Conservation (phyloP, 2,888 invertebrate species). For the Hybos culiciformis region DNA sequence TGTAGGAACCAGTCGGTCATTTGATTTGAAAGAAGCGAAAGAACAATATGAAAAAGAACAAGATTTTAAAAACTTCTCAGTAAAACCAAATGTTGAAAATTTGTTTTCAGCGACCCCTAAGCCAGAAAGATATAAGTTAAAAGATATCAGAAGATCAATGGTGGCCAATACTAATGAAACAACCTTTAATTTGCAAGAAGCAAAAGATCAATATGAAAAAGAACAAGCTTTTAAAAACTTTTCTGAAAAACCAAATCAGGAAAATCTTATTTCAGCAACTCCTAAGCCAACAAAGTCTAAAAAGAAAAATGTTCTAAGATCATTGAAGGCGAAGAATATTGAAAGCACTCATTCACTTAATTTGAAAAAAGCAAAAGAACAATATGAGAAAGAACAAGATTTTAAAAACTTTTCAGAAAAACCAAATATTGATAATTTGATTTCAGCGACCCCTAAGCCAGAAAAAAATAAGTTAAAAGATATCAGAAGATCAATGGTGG, state of each 20-base stretch:
- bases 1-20: background rate
- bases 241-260: conserved; percentile 4
- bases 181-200: conserved; percentile 3
- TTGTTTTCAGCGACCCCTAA: conserved; percentile 2
- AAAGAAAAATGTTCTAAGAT: conserved; percentile 3
- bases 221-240: conserved; percentile 7
- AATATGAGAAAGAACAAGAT: conserved; percentile 5
- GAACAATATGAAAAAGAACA: conserved; percentile 5
- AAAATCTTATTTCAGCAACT: background rate
- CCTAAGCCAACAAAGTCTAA: conserved; percentile 1
- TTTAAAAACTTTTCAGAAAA: conserved; percentile 9
- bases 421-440: background rate
- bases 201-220: background rate
- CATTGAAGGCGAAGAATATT: conserved; percentile 2
- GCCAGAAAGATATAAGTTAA: background rate
- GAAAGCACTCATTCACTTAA: conserved; percentile 1
- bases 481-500: conserved; percentile 2
- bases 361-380: conserved; percentile 4
- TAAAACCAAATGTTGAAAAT: background rate
- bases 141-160: conserved; percentile 2
- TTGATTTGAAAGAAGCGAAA: conserved; percentile 7
- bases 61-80: conserved; percentile 10
- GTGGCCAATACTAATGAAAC: background rate
- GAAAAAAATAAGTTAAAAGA: background rate
- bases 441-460: conserved; percentile 3